A percentile compares a stretch with the other conserved stretches of the same genome.
phyloP scores from a whole-genome alignment of 2,888 invertebrate species.

The Ptilodon capucinus region DNA sequence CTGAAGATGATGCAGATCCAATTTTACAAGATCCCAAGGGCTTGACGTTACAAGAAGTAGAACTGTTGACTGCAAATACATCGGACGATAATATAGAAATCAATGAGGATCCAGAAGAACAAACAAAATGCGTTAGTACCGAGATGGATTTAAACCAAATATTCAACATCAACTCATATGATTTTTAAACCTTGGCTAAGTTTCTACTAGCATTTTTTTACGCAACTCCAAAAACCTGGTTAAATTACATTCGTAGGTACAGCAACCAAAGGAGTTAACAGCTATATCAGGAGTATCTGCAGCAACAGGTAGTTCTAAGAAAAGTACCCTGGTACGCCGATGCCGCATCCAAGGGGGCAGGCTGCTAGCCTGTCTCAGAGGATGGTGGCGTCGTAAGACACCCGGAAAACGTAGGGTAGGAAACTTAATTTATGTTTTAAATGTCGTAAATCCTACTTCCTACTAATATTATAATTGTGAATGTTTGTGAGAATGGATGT shows the following conservation, averaged over 20 bases:
- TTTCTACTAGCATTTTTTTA: no score
- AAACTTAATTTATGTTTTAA: neutral
- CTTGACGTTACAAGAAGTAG: slow-evolving; percentile 64
- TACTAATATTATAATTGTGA: no score
- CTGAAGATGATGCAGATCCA: slow-evolving; percentile 60
- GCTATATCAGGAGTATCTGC: slow-evolving; percentile 48
- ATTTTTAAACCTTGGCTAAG: no score
- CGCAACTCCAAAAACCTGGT: no score
- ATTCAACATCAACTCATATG: no score
- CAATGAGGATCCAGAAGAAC: slow-evolving; percentile 14
- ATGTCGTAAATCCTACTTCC: neutral
- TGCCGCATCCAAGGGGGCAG: slow-evolving; percentile 66
- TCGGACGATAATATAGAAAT: slow-evolving; percentile 39
- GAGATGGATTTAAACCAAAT: neutral
- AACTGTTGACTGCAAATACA: slow-evolving; percentile 51
- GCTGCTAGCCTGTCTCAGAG: slow-evolving; percentile 61
- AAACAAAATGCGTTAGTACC: slow-evolving; percentile 22
- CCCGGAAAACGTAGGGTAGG: slow-evolving; percentile 60
- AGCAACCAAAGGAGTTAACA: slow-evolving; percentile 38
- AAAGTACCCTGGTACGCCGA: slow-evolving; percentile 53
- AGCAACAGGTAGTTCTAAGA: slow-evolving; percentile 46
- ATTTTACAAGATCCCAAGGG: slow-evolving; percentile 63
- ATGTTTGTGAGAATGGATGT: no score
- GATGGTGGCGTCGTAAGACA: slow-evolving; percentile 69
- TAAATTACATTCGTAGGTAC: slow-evolving; percentile 4